Evolutionary conservation across 1,140 invertebrate genomes (phyloP), one percentile per base, ranked within the genome.

Genomic region (Capitella teleta): DNA sequence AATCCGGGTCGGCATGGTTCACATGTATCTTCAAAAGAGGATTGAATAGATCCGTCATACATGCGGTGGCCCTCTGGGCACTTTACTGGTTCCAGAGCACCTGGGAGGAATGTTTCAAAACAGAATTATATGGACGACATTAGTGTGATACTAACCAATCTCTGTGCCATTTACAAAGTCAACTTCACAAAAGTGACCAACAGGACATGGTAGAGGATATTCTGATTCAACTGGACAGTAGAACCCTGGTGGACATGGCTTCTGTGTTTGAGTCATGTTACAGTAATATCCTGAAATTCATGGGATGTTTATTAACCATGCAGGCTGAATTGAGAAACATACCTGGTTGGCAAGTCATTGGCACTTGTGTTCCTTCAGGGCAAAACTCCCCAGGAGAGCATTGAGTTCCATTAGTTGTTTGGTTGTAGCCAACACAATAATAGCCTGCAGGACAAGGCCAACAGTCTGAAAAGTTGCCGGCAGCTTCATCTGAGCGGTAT

Each of bases 211-310:
- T 16, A 55, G 57, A 5, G 65, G 65, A 28, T 53, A 59, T n/a
- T 61, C 57, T 26, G 64, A 63, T 14, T 49, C 56, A 34, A 60
- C 55, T 24, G 67, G 67, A 42, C 67, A 69, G 45, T 66, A 69
- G 53, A 58, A 66, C 1, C 65, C 67, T 18, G 59, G 60, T 34
- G 65, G 62, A 49, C 67, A 69, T 0, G 62, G 61, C 14, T 58
- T 54, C 44, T 66, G 58, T 3, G 56, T 55, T 58, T 59, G 61
- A 1, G 65, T 63, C 47, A 56, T 61, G 52, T 63, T 63, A 47
- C 67, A 69, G 52, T 67, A 69, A 49, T 66, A 69, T 14, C 67
- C 66, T 64, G 53, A 28, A 56, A 54, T 19, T 19, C 25, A 16
- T 19, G n/a, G 2, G 41, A 24, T 43, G 19, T 19, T 43, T 19